A percentile compares a stretch with the other conserved stretches of the same genome.
phyloP scores from a whole-genome alignment of 2,113 vertebrate genomes.

The Pristiophorus japonicus region DNA sequence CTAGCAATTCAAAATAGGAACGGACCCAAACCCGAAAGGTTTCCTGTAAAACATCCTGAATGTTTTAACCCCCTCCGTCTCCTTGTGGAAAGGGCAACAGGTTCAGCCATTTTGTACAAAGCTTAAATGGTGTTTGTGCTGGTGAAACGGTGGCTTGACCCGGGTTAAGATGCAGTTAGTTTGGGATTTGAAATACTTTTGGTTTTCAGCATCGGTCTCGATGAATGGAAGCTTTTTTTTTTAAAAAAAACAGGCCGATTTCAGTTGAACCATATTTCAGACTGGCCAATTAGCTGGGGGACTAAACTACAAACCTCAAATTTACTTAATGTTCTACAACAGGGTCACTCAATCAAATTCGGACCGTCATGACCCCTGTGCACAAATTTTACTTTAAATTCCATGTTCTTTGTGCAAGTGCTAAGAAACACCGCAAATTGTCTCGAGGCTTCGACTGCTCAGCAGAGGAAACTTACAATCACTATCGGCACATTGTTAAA shows the following conservation, averaged over 20 bases:
- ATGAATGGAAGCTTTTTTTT: background rate
- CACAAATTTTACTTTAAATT: background rate
- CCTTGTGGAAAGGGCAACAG: background rate
- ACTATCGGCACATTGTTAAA: background rate
- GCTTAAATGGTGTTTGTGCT: background rate
- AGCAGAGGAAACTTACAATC: background rate
- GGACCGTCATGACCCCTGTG: background rate
- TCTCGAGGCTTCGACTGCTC: background rate
- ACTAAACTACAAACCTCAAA: background rate
- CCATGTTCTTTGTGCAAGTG: background rate
- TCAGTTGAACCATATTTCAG: background rate
- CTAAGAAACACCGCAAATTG: background rate
- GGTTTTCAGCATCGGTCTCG: background rate
- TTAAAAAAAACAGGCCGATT: background rate
- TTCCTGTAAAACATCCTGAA: background rate
- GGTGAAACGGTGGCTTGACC: background rate
- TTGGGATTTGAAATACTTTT: conserved; percentile 9
- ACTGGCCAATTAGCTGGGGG: background rate
- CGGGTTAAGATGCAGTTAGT: background rate
- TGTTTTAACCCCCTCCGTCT: background rate
- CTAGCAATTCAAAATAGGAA: background rate
- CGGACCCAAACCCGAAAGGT: background rate
- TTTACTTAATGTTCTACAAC: background rate
- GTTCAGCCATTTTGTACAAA: conserved; percentile 26
- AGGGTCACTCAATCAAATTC: background rate